Evolutionary conservation across 2,113 vertebrate genomes (phyloP).

Genomic region (Mesitornis unicolor): DNA sequence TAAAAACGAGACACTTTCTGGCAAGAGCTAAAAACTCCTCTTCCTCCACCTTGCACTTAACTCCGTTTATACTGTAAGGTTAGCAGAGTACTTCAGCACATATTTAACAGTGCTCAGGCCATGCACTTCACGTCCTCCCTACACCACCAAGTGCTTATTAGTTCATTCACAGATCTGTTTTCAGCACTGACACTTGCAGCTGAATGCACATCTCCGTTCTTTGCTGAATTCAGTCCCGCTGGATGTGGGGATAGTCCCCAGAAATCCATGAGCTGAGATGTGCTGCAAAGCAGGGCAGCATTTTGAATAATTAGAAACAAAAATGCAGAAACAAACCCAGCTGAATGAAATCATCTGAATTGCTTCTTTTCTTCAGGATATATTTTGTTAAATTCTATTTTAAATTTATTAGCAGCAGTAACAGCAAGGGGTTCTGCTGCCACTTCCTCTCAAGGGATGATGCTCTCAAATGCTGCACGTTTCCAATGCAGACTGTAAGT

Average conservation of each 20-base stretch:
- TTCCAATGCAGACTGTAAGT: rapidly evolving
- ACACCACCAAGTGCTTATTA: too few relatives aligned
- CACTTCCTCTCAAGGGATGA: too few relatives aligned
- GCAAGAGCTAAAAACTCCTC: not conserved
- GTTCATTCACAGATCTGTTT: not conserved
- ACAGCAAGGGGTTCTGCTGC: not conserved
- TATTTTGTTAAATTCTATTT: not conserved
- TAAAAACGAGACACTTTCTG: not conserved
- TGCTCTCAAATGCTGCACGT: not conserved
- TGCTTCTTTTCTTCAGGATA: not conserved
- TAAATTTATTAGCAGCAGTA: too few relatives aligned
- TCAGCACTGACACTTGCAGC: not conserved
- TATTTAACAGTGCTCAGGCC: not conserved
- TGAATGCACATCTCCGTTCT: not conserved
- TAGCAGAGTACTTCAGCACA: not conserved
- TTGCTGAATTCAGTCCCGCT: not conserved
- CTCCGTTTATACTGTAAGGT: not conserved
- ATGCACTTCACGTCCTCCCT: not conserved
- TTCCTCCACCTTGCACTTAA: not conserved
- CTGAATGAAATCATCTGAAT: not conserved
- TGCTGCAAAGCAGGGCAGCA: not conserved
- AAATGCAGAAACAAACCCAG: not conserved
- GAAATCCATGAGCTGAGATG: not conserved
- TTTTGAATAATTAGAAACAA: not conserved
- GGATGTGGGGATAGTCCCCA: not conserved